Evolutionary conservation across 1,140 invertebrate species (phyloP).

Genomic region (Theocolax elegans): DNA sequence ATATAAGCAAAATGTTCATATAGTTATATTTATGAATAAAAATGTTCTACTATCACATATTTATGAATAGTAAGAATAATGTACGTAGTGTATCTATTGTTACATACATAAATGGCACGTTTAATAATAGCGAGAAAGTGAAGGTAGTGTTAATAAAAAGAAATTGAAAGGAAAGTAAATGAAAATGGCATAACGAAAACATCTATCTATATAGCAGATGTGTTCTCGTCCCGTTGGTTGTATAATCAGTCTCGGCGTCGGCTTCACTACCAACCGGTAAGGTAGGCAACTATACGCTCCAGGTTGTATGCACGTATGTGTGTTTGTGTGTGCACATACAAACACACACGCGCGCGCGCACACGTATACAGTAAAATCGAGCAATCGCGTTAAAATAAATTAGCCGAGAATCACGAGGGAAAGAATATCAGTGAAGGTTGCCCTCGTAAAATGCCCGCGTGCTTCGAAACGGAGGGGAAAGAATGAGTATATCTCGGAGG

Average conservation of each 20-base stretch:
- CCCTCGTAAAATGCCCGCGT: too few species aligned
- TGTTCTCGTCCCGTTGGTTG: background rate
- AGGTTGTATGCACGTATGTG: background rate
- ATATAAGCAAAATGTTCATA: too few species aligned
- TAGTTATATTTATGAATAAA: too few species aligned
- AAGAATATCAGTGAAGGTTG: conserved; percentile 31
- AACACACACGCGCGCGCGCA: background rate
- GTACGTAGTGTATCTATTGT: too few species aligned
- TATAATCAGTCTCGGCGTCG: conserved; percentile 7
- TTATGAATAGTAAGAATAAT: too few species aligned
- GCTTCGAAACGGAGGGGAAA: conserved; percentile 26
- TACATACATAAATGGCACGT: too few species aligned
- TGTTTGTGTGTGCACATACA: background rate
- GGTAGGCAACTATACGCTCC: conserved; percentile 55
- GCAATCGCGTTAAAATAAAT: conserved; percentile 57
- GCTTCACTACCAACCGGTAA: conserved; percentile 57
- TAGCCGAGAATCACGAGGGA: conserved; percentile 48
- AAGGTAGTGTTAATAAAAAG: too few species aligned
- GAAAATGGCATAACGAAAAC: conserved; percentile 22
- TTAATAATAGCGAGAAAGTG: too few species aligned
- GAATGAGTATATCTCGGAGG: too few species aligned
- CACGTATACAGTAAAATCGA: conserved; percentile 43
- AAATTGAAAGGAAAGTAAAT: background rate
- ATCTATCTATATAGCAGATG: background rate
- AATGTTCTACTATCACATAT: too few species aligned